Base-by-base conservation (phyloP, 2,797 vertebrate genomes). In the Clangula hyemalis region DNA sequence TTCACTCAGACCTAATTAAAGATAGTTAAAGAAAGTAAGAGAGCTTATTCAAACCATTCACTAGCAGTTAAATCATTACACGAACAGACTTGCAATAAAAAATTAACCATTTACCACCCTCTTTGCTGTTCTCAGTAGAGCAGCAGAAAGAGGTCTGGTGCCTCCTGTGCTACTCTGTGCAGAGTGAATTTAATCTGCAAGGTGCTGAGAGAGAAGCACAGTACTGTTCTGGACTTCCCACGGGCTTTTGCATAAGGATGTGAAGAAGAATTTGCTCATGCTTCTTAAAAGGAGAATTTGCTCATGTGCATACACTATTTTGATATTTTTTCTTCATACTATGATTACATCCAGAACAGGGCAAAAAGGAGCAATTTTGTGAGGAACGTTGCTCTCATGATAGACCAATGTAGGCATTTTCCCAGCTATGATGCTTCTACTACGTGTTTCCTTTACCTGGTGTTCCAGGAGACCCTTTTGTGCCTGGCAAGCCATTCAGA, bases 401-500 rank as follows among this genome's bases (percentile, higher is more conserved):
- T 13, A 18, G 39, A 86, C 7, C 49, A 49, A 57, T 7, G 4
- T 41, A 62, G 5, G 11, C 27, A 54, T 19, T 64, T 94, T 43
- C 43, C 41, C 43, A 70, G 21, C 27, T 61, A 15, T 19, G 34
- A 41, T 43, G 25, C 3, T 87, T 43, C 15, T 13, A 60, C 24
- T 10, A 41, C 49, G 30, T 3, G 0, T 45, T 86, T 82, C 65
- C 85, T 64, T 97, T 98, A 98, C 99, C 99, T 98, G 98, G 98
- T n/a, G 98, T 98, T 97, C 99, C 99, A 79, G 97, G 85, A 68
- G 97, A 97, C 3, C 99, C 99, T 93, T 98, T 99, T 24, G 99
- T 98, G 96, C 99, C 99, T 73, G 95, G 98, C 78, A 99, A 98
- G 47, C 99, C 99, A 94, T 99, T 99, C 13, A 99, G 98, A 96